Evolutionary conservation across 2,888 invertebrate genomes (phyloP), one percentile per base, ranked within the genome.

Genomic region (Drosophila koepferae): DNA sequence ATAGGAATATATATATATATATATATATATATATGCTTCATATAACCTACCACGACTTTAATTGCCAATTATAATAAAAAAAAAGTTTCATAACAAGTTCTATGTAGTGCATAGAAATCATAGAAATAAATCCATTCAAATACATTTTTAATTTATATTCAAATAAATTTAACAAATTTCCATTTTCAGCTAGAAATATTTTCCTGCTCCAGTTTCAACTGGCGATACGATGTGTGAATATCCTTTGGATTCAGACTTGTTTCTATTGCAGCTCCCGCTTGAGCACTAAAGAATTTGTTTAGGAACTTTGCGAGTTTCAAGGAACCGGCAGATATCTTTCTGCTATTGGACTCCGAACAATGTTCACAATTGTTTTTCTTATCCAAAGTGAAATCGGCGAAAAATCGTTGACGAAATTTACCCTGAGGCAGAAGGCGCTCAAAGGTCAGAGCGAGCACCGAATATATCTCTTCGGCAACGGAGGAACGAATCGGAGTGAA

Each of bases 401-500:
- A 94, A 69, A 94, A 93, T 74, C 93, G 93, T 64, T 94, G 92
- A 51, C 94, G 93, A 76, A 94, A 92, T 92, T 93, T 92, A 63
- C 90, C 81, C 79, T 93, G 92, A 70, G 93, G 92, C 77, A 90
- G 91, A 69, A 86, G 86, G 75, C 94, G 89, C 75, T 94, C 92
- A 84, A 94, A 94, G 49, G 94, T 93, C 63, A 93, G 93, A 48
- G 93, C 93, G 70, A 94, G 92, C 63, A 94, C 92, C 79, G 93
- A 93, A 90, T 94, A 94, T 63, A 94, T 94, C 90, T 94, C 94
- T 89, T 95, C 94, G 38, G 94, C 94, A 65, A 94, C 91, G 65
- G 94, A 91, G n/a, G 94, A 94, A 71, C 94, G 92, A 63, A 94
- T 94, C 66, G 94, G 93, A 38, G 91, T 92, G 66, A 94, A 94